These are phyloP conservation scores for Alaudala cheleensis DNA, from an alignment of 2,113 vertebrate species.

Conservation along the genomic window DNA sequence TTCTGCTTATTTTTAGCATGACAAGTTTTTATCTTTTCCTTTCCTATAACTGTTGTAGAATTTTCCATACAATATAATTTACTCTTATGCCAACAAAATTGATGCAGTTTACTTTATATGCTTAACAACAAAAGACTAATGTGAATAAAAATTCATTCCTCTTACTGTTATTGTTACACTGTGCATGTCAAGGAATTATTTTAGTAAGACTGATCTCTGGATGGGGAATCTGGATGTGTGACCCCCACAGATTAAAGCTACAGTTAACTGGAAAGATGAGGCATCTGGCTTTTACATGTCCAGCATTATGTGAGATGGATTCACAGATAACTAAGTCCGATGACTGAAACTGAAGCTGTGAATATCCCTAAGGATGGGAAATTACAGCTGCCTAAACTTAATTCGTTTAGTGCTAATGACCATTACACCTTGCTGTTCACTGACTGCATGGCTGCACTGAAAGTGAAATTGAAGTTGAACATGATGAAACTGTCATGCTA, in stretches of 20 bases:
- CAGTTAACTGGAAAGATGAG: neutral
- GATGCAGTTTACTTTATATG: neutral
- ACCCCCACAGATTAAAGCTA: neutral
- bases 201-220: neutral
- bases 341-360: neutral
- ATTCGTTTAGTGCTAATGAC: neutral
- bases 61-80: neutral
- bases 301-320: neutral
- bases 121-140: neutral
- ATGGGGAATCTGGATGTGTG: neutral
- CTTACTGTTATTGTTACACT: neutral
- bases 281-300: neutral
- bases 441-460: neutral
- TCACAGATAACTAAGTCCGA: neutral
- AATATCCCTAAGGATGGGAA: neutral
- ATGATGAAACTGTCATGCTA: neutral
- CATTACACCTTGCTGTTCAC: neutral
- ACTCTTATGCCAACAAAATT: neutral
- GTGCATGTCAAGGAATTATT: neutral
- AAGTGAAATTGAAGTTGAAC: neutral
- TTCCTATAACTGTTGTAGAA: neutral
- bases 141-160: neutral
- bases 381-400: neutral
- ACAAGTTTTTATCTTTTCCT: neutral
- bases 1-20: neutral